A percentile compares a stretch with the other conserved stretches of the same genome.
phyloP scores from a whole-genome alignment of 1,140 invertebrate genomes.

The Dinoponera quadriceps region DNA sequence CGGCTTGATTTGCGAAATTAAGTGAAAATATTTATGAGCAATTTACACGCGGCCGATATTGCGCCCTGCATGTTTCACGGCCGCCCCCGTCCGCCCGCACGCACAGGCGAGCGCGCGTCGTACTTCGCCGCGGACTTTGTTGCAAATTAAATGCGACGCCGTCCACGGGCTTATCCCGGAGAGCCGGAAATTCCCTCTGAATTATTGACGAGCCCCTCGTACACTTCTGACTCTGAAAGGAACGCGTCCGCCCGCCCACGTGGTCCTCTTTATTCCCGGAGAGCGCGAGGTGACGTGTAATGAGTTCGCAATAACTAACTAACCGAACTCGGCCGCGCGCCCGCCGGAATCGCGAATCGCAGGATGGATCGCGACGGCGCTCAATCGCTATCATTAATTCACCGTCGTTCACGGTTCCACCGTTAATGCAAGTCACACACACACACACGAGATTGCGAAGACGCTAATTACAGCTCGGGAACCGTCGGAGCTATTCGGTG shows the following conservation, averaged over 20 bases:
- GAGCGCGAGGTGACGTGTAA: not conserved
- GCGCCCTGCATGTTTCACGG: constrained; percentile 40
- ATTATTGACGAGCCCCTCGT: constrained; percentile 52
- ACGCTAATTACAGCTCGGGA: too few relatives aligned
- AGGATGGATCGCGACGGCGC: not conserved
- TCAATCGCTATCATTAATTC: not conserved
- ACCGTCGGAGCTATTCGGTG: too few relatives aligned
- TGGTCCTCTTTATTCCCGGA: constrained; percentile 13
- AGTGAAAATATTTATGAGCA: constrained; percentile 67
- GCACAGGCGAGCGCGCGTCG: not conserved
- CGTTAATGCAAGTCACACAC: too few relatives aligned
- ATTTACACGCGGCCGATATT: constrained; percentile 42
- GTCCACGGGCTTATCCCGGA: constrained; percentile 25
- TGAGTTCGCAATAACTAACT: constrained; percentile 15
- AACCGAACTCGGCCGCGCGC: too few relatives aligned
- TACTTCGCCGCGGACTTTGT: constrained; percentile 41
- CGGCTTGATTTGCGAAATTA: constrained; percentile 64
- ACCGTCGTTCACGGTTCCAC: too few relatives aligned
- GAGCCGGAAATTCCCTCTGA: constrained; percentile 31
- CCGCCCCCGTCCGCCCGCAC: not conserved
- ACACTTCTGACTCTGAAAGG: constrained; percentile 43
- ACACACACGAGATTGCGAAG: too few relatives aligned
- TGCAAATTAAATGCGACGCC: constrained; percentile 48
- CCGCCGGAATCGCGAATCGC: not conserved
- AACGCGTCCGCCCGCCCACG: too few relatives aligned